Conservation (phyloP, 2,113 vertebrate species). For the Telmatochromis bifrenatus region DNA sequence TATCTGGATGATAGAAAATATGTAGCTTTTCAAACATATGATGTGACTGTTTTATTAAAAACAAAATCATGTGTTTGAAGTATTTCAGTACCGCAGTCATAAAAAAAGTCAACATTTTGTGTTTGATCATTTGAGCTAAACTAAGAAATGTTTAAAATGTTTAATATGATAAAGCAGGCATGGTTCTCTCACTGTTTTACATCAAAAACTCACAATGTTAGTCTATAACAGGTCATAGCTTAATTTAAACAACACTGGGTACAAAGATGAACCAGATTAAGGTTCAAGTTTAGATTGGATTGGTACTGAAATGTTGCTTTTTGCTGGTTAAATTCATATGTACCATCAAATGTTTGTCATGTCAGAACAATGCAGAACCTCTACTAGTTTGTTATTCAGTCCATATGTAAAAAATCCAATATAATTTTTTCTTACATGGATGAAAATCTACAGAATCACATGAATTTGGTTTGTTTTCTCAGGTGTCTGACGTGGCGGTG, state of each 20-base stretch:
- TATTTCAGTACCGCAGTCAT: neutral
- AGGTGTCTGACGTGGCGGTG: neutral
- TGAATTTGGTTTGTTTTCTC: neutral
- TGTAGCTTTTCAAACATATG: neutral
- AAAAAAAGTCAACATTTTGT: neutral
- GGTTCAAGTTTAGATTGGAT: neutral
- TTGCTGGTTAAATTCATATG: neutral
- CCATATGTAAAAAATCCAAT: neutral
- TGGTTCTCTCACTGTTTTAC: neutral
- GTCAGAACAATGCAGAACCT: neutral
- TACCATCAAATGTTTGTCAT: neutral
- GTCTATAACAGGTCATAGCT: neutral
- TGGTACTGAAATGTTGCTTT: neutral
- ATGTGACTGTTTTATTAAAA: neutral
- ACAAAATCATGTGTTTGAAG: fast-evolving
- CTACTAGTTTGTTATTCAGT: neutral
- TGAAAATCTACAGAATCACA: neutral
- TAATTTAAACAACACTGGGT: neutral
- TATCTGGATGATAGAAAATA: neutral
- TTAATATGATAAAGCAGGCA: neutral
- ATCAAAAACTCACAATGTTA: neutral
- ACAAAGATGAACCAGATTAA: neutral
- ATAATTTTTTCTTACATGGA: neutral
- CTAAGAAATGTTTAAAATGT: neutral
- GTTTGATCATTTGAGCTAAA: neutral